A percentile compares a stretch with the other conserved stretches of the same genome.
Evolutionary conservation across 1,140 invertebrate species (phyloP).

Genomic region (Habropoda laboriosa): DNA sequence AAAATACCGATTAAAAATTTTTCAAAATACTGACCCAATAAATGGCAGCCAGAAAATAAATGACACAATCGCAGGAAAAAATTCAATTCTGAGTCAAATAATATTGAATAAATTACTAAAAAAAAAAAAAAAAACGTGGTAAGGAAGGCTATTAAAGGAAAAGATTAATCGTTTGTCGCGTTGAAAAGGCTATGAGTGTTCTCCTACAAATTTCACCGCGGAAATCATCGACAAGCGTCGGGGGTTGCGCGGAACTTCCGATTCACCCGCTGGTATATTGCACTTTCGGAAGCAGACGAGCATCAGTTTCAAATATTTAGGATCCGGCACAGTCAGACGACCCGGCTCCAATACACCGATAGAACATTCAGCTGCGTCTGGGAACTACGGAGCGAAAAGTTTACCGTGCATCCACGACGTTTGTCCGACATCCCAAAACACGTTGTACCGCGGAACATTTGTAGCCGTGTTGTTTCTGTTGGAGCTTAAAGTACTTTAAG

Average conservation of each 20-base stretch:
- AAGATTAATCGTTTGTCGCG: background rate
- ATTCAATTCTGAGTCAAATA: too few species aligned
- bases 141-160: background rate
- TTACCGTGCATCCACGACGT: background rate
- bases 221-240: constrained; percentile 10
- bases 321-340: background rate
- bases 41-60: too few species aligned
- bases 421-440: background rate
- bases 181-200: background rate
- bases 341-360: background rate
- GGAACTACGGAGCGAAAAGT: background rate
- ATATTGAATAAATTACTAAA: too few species aligned
- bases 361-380: background rate
- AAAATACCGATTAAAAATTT: too few species aligned
- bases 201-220: background rate
- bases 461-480: background rate
- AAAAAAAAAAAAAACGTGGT: too few species aligned
- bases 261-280: background rate
- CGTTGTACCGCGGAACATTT: background rate
- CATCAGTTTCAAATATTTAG: constrained; percentile 38
- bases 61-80: too few species aligned
- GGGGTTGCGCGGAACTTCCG: background rate
- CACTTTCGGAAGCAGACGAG: background rate
- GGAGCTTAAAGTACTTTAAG: background rate
- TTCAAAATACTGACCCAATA: too few species aligned